phyloP scores from a whole-genome alignment of 1,140 invertebrate species.

The Ptiloglossa arizonensis region DNA sequence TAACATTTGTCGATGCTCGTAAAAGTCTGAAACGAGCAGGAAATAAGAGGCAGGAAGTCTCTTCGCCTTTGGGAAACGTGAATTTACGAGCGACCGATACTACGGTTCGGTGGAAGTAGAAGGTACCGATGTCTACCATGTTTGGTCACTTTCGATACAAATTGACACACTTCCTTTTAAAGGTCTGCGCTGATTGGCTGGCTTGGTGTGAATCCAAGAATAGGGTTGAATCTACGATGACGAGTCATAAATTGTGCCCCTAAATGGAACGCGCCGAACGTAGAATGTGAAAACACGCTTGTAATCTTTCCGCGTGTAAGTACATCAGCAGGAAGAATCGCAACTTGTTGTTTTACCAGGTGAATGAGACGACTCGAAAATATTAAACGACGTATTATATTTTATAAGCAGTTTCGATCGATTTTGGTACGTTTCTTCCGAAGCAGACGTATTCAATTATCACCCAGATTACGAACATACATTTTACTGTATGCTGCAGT shows the following conservation, averaged over 20 bases:
- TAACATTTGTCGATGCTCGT: not conserved
- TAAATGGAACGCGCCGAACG: slow-evolving; percentile 36
- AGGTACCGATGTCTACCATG: slow-evolving; percentile 39
- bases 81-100: slow-evolving; percentile 11
- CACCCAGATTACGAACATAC: too few relatives aligned
- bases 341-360: not conserved
- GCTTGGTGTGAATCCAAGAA: slow-evolving; percentile 17
- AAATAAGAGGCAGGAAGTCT: not conserved
- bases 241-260: slow-evolving; percentile 23
- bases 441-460: too few relatives aligned
- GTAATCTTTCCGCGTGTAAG: too few relatives aligned
- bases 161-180: slow-evolving; percentile 62
- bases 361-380: too few relatives aligned
- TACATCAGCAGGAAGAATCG: too few relatives aligned
- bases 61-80: slow-evolving; percentile 11
- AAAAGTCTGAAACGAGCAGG: not conserved
- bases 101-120: not conserved
- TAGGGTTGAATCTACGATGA: slow-evolving; percentile 28
- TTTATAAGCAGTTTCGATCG: not conserved
- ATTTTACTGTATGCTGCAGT: too few relatives aligned
- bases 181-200: slow-evolving; percentile 43
- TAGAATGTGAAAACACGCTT: not conserved
- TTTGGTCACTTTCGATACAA: slow-evolving; percentile 55
- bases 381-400: too few relatives aligned
- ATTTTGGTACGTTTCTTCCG: not conserved